These are phyloP conservation scores for Abramis brama DNA, from an alignment of 2,113 vertebrate genomes.

Conservation along the genomic window DNA sequence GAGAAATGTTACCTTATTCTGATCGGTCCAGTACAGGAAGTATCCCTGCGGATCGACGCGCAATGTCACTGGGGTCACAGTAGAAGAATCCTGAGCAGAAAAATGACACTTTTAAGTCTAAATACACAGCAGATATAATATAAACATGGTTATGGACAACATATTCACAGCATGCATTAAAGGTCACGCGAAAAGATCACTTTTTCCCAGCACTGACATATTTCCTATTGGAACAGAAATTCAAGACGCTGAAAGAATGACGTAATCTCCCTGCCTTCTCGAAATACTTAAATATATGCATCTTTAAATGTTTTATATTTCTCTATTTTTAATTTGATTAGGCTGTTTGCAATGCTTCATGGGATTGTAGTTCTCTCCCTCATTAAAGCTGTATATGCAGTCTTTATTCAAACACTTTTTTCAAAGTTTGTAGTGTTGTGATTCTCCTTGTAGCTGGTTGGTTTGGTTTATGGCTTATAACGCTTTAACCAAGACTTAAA, in stretches of 20 bases:
- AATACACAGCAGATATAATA: neutral
- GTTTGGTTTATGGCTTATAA: too few relatives aligned
- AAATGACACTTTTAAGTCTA: neutral
- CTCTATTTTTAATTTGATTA: too few relatives aligned
- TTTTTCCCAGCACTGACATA: neutral
- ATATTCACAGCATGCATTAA: neutral
- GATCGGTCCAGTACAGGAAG: conserved; percentile 98
- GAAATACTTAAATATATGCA: too few relatives aligned
- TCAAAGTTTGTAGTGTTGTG: too few relatives aligned
- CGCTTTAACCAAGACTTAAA: too few relatives aligned
- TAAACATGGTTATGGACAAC: neutral
- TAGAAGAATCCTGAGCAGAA: conserved; percentile 86
- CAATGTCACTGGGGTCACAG: conserved; percentile 90
- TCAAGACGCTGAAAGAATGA: neutral
- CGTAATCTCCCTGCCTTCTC: too few relatives aligned
- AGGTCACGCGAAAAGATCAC: neutral
- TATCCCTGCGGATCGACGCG: conserved; percentile 92
- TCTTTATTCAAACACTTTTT: too few relatives aligned
- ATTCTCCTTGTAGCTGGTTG: too few relatives aligned
- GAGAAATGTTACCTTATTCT: conserved; percentile 87
- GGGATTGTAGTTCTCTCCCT: too few relatives aligned
- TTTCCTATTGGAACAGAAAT: neutral
- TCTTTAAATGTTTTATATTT: too few relatives aligned
- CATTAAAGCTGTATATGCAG: too few relatives aligned
- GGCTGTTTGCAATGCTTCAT: too few relatives aligned